phyloP scores from a whole-genome alignment of 2,797 vertebrate genomes.

The Alouatta caraya region DNA sequence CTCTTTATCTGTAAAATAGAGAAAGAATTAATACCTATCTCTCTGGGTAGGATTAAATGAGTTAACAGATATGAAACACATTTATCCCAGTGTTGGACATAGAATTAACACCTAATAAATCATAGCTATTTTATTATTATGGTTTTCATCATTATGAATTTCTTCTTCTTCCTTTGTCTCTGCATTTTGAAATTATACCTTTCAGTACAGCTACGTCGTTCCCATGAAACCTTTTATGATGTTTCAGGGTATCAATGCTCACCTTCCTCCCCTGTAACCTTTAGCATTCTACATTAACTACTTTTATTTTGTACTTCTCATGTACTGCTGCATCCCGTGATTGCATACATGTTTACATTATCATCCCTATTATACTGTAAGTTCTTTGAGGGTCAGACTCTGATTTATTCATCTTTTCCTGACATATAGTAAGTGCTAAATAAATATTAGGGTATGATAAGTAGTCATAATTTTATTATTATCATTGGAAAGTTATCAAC shows the following conservation, averaged over 20 bases:
- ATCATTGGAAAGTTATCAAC: neutral
- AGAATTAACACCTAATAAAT: neutral
- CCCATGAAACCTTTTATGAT: neutral
- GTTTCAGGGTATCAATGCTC: neutral
- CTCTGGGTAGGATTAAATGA: neutral
- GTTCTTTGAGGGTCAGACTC: neutral
- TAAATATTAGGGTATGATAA: neutral
- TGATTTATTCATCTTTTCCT: neutral
- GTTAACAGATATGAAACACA: neutral
- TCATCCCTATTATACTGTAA: neutral
- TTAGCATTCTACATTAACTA: neutral
- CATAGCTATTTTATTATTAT: neutral
- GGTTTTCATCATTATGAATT: neutral
- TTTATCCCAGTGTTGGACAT: neutral
- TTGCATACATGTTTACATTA: neutral
- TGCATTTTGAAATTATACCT: neutral
- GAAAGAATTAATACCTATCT: neutral
- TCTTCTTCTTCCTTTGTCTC: neutral
- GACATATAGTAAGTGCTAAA: neutral
- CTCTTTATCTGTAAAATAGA: neutral
- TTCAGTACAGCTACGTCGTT: neutral
- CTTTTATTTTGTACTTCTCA: neutral
- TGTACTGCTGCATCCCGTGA: neutral
- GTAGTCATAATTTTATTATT: neutral
- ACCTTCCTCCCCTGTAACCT: neutral